These are phyloP conservation scores for Acarapis woodi DNA, from an alignment of 1,140 invertebrate genomes.

Conservation along the genomic window DNA sequence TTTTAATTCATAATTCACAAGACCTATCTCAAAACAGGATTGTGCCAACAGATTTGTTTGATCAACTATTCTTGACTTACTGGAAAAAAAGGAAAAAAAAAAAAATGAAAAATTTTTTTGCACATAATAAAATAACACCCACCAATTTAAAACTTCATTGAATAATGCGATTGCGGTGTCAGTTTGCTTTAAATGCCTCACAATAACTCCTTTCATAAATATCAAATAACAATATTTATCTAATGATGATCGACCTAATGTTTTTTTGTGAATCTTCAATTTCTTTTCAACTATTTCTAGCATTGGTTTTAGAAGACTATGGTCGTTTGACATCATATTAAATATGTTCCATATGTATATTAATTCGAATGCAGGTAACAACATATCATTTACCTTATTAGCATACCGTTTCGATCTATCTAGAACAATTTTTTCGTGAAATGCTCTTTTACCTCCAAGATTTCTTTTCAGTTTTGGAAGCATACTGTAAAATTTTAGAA, in stretches of 20 bases:
- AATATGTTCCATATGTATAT: constrained; percentile 85
- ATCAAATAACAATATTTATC: not conserved
- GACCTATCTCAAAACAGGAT: not conserved
- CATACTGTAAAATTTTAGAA: no score
- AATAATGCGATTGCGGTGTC: not conserved
- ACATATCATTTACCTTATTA: constrained; percentile 34
- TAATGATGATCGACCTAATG: not conserved
- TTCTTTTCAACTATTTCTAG: constrained; percentile 36
- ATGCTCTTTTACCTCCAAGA: constrained; percentile 80
- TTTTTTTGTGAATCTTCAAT: constrained; percentile 6
- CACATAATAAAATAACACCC: not conserved
- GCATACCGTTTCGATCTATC: constrained; percentile 48
- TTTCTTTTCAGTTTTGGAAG: constrained; percentile 52
- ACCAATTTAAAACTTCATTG: not conserved
- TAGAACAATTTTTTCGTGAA: constrained; percentile 81
- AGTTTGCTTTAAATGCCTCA: not conserved
- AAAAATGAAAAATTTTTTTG: no score
- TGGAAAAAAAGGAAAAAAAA: not conserved
- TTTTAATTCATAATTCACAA: not conserved
- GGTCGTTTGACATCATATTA: constrained; percentile 41
- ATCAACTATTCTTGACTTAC: not conserved
- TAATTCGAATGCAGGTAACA: constrained; percentile 55
- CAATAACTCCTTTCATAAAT: not conserved
- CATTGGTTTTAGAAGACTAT: constrained; percentile 32
- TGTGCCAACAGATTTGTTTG: not conserved